Evolutionary conservation across 2,797 vertebrate species (phyloP).

Genomic region (Chiloscyllium punctatum): DNA sequence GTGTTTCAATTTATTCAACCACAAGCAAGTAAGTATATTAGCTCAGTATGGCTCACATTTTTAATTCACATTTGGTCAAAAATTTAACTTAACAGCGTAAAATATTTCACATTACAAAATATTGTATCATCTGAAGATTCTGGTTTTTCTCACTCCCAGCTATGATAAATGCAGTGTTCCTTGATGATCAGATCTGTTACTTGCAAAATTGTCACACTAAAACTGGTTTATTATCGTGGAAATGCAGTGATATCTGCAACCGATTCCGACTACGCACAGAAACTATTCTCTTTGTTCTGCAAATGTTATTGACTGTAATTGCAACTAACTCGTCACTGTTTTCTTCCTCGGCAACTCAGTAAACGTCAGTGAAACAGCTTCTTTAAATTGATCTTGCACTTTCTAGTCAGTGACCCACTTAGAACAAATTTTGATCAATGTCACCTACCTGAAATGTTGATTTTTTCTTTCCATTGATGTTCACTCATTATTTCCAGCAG

Average conservation of each 20-base stretch:
- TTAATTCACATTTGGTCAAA: not conserved
- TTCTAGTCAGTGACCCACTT: not conserved
- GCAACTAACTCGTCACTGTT: not conserved
- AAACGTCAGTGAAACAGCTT: not conserved
- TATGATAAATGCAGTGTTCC: not conserved
- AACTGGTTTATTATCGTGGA: not conserved
- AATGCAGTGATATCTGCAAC: not conserved
- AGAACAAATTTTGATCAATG: not conserved
- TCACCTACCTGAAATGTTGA: not conserved
- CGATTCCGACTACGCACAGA: not conserved
- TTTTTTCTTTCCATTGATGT: not conserved
- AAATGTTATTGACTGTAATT: not conserved
- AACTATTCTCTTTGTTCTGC: not conserved
- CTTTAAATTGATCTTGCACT: not conserved
- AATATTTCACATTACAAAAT: not conserved
- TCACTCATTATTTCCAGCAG: not conserved
- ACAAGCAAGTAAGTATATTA: not conserved
- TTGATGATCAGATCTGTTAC: not conserved
- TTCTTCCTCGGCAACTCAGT: not conserved
- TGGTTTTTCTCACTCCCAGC: not conserved
- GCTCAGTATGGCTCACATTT: not conserved
- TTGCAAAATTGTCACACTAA: not conserved
- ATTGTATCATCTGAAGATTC: not conserved
- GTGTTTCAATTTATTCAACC: not conserved
- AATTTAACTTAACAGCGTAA: not conserved